Evolutionary conservation across 2,113 vertebrate species (phyloP), one percentile per base, ranked within the genome.

Genomic region (Fulica atra): DNA sequence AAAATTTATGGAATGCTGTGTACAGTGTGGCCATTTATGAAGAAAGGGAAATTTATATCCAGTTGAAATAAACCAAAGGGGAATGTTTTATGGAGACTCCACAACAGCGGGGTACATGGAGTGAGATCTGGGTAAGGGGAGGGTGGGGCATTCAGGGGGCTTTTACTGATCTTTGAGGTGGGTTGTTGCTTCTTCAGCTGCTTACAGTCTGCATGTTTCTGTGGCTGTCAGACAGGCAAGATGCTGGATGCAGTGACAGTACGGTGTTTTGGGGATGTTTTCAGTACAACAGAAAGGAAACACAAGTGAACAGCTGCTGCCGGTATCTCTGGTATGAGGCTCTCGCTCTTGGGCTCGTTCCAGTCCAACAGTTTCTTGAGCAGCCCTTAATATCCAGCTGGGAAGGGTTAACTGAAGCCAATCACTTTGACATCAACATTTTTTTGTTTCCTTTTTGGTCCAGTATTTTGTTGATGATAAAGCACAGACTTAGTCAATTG

Each of bases 401-500:
- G 83, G 86, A 96, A 96, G 96, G 96, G 96, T 96, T 95, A 96
- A 96, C 96, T 3, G 20, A 91, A 94, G 86, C 70, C 50, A 59
- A 16, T 92, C 63, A 21, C 61, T 89, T 85, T 85, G 83, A 92
- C 88, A 92, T 96, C 92, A 84, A 95, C 89, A 48, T 89, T 93
- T 86, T 92, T 96, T 96, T 95, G 88, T 93, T 94, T 96, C 89
- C 81, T 79, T 92, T 95, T 85, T 89, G 40, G 86, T 94, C 87
- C 85, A 56, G 93, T 94, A 92, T 96, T 97, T 96, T 96, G 95
- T 94, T 97, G 94, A 95, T 97, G 96, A 97, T 96, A 95, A 97
- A 97, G 95, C 97, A 92, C 96, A 97, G 93, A 81, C 93, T 87
- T 96, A 93, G 97, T 97, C 96, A 96, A 97, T 97, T 97, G 97